Evolutionary conservation across 2,888 invertebrate species (phyloP).

Genomic region (Temnothorax unifasciatus): DNA sequence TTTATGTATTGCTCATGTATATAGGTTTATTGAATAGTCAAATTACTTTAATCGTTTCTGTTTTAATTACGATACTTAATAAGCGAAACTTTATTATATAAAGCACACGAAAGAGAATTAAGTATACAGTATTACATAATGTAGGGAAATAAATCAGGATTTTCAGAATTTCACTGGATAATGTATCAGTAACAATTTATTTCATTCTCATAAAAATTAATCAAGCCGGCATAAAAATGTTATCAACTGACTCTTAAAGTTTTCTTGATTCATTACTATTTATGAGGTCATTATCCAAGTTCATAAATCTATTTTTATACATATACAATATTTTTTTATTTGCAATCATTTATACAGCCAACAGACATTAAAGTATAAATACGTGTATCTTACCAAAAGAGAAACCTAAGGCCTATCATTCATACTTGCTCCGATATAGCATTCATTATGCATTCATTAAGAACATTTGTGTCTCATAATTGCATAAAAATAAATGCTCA

Average conservation of each 20-base stretch:
- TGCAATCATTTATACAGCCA: background rate
- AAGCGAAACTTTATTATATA: constrained; percentile 8
- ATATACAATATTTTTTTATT: constrained; percentile 13
- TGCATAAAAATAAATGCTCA: constrained; percentile 43
- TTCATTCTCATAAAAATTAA: background rate
- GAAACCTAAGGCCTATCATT: background rate
- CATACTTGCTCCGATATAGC: background rate
- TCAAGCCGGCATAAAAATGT: background rate
- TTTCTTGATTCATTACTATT: background rate
- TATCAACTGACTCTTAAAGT: background rate
- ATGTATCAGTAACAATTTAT: background rate
- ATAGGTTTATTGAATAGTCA: background rate
- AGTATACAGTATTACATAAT: background rate
- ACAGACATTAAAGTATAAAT: background rate
- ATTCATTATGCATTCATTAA: background rate
- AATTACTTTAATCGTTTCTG: background rate
- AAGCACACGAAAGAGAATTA: background rate
- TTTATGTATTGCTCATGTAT: background rate
- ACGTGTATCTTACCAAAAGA: constrained; percentile 4
- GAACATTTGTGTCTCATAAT: background rate
- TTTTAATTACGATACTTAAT: constrained; percentile 8
- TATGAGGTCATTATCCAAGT: background rate
- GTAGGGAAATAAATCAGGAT: background rate
- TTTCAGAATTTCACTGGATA: background rate
- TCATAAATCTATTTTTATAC: background rate